Base-by-base conservation (phyloP, 53 echinoderm and acorn worm species). In the Temnopleurus reevesii region DNA sequence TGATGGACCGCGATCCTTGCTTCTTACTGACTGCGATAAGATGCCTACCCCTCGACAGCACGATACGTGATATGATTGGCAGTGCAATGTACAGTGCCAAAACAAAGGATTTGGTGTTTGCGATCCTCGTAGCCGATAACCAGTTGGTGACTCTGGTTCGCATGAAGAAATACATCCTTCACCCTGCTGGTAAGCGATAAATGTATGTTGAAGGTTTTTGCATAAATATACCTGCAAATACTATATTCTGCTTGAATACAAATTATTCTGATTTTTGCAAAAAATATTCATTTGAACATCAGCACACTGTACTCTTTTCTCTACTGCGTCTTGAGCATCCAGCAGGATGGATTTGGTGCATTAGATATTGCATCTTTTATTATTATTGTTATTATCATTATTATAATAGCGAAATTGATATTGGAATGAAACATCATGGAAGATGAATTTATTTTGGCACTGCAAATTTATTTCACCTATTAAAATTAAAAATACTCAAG, bases 71-170 rank as follows among this genome's bases (percentile, higher is more conserved):
- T 89, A 84, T 89, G 53, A 96, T 96, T 8, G 96, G 96, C 25
- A 94, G 92, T 51, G 45, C 94, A 85, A 58, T 99, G 88, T 96
- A 99, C 87, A 94, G 92, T 77, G 96, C 94, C 2, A 99, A 99
- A 80, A 91, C 94, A 55, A 99, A 96, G 90, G 99, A 99, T 89
- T 92, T 99, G 28, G 99, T 99, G 9, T 99, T 99, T 93, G 96
- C 92, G 21, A 99, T 99, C 76, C 77, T 99, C 81, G 93, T 98
- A 19, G 83, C 83, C 23, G 95, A 99, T 58, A 91, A 96, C 77
- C 96, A 99, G 63, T 71, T 99, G 27, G 95, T 99, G 27, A 96
- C 96, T 18, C 56, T 83, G 1, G 83, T 83, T 2, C 28, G 83
- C 19, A 83, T 83, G 83, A 83, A 83, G 83, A 83, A 83, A 35